A percentile compares a stretch with the other conserved stretches of the same genome.
Conservation (phyloP, 1,140 invertebrate genomes). For the Euwallacea similis region DNA sequence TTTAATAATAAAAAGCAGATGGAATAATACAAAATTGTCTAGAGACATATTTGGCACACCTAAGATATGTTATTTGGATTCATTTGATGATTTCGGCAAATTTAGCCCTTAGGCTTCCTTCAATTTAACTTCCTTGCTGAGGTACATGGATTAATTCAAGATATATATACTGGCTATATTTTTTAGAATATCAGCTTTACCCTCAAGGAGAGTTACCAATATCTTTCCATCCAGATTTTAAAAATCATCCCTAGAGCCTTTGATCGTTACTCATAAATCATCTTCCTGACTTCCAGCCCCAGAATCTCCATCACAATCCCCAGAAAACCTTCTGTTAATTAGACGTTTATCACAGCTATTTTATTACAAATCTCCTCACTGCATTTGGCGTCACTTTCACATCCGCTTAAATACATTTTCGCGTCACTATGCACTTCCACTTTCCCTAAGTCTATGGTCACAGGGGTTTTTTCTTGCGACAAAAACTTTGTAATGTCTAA, state of each 20-base stretch:
- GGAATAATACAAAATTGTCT: slow-evolving; percentile 84
- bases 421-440: not conserved
- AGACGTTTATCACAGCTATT: slow-evolving; percentile 88
- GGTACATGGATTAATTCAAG: slow-evolving; percentile 80
- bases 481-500: too few relatives aligned
- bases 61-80: slow-evolving; percentile 75
- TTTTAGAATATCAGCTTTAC: slow-evolving; percentile 86
- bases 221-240: slow-evolving; percentile 89
- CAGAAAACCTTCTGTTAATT: slow-evolving; percentile 84
- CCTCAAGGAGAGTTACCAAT: slow-evolving; percentile 77
- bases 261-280: slow-evolving; percentile 78
- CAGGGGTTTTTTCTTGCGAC: not conserved
- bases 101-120: slow-evolving; percentile 77
- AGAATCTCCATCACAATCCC: slow-evolving; percentile 88
- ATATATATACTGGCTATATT: slow-evolving; percentile 87
- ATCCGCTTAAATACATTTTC: slow-evolving; percentile 83
- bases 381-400: slow-evolving; percentile 84
- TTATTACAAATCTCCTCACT: slow-evolving; percentile 76
- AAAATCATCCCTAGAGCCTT: slow-evolving; percentile 76
- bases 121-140: slow-evolving; percentile 75
- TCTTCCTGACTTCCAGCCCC: slow-evolving; percentile 83
- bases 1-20: too few relatives aligned
- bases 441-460: not conserved
- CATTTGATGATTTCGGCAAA: slow-evolving; percentile 72
- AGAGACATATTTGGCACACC: slow-evolving; percentile 83